phyloP scores from a whole-genome alignment of 2,797 vertebrate genomes.

The Eptatretus atami region DNA sequence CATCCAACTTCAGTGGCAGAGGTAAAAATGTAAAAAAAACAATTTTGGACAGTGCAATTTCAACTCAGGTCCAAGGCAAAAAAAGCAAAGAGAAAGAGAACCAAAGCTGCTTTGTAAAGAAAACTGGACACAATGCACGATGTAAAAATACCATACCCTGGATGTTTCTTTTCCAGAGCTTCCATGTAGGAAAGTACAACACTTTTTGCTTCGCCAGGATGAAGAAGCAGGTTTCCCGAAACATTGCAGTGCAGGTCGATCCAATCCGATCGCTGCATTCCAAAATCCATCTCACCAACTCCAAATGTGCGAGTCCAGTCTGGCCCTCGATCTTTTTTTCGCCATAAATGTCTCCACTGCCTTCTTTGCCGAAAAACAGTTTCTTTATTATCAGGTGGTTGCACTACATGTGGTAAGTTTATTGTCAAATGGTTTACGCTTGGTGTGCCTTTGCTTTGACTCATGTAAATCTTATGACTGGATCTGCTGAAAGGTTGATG shows the following conservation, averaged over 20 bases:
- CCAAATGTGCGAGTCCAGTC: conserved; percentile 95
- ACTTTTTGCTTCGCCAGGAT: conserved; percentile 60
- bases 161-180: conserved; percentile 47
- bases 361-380: too few species aligned
- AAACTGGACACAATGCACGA: neutral
- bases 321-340: neutral
- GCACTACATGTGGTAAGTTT: too few species aligned
- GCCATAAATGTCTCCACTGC: too few species aligned
- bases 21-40: too few species aligned
- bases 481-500: too few species aligned
- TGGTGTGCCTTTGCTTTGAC: too few species aligned
- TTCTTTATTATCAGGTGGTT: too few species aligned
- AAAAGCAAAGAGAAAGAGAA: neutral
- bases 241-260: conserved; percentile 90
- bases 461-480: too few species aligned
- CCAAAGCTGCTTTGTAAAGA: too few species aligned
- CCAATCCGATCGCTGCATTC: conserved; percentile 81
- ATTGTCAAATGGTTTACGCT: too few species aligned
- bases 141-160: conserved; percentile 23
- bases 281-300: conserved; percentile 64
- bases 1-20: too few species aligned
- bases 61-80: neutral
- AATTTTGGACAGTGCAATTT: neutral
- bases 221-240: conserved; percentile 75
- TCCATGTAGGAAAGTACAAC: conserved; percentile 92